phyloP scores from a whole-genome alignment of 2,888 invertebrate genomes.

The Allolobophora icterica region DNA sequence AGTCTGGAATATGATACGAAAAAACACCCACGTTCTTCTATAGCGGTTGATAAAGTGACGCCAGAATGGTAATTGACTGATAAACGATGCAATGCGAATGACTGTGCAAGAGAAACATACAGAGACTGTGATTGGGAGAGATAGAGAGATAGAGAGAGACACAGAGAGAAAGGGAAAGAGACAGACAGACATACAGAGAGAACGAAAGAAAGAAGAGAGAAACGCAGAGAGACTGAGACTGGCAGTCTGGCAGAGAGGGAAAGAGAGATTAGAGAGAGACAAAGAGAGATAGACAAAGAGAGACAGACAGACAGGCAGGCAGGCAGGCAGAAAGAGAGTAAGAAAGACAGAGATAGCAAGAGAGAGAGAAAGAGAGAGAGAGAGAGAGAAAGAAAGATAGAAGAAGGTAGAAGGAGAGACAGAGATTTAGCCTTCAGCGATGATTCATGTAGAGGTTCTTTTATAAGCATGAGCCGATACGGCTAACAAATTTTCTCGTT shows the following conservation, averaged over 20 bases:
- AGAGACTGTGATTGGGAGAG: too few species aligned
- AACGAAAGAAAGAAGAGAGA: neutral
- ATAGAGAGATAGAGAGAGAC: neutral
- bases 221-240: too few species aligned
- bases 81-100: neutral
- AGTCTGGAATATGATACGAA: neutral
- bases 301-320: too few species aligned
- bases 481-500: neutral
- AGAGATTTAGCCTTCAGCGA: neutral
- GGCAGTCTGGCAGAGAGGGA: too few species aligned
- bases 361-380: too few species aligned
- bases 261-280: too few species aligned
- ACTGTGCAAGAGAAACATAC: neutral
- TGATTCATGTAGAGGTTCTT: neutral
- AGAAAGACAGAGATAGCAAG: too few species aligned
- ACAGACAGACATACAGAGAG: neutral
- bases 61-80: neutral
- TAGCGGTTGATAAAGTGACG: neutral
- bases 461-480: conserved; percentile 9
- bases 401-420: neutral
- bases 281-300: too few species aligned
- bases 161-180: neutral
- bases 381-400: neutral
- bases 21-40: neutral
- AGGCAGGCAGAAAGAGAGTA: too few species aligned